Conservation (phyloP, 2,113 vertebrate genomes). For the Hucho hucho region DNA sequence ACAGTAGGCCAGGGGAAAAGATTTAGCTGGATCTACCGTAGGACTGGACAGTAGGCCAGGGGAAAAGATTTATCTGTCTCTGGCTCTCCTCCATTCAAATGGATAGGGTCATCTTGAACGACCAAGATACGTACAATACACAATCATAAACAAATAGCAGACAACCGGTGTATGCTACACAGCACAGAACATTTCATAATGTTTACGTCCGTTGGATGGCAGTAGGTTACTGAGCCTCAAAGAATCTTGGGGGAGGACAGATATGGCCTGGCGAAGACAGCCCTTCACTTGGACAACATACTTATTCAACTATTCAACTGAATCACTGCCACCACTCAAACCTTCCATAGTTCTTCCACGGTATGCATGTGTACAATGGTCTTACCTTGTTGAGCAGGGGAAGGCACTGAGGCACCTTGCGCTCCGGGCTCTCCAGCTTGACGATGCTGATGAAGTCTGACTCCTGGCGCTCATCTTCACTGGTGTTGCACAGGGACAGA, state of each 20-base stretch:
- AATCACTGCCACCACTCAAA: background rate
- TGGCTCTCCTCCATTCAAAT: too few relatives aligned
- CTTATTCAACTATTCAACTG: too few relatives aligned
- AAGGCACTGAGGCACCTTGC: slow-evolving; percentile 85
- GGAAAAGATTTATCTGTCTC: background rate
- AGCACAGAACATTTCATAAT: too few relatives aligned
- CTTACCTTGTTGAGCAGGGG: slow-evolving; percentile 90
- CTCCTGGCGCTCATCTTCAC: slow-evolving; percentile 92
- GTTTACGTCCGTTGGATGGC: too few relatives aligned
- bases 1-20: slow-evolving; percentile 26
- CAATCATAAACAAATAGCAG: background rate
- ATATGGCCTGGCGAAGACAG: too few relatives aligned
- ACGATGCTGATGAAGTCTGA: slow-evolving; percentile 93
- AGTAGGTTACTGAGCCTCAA: too few relatives aligned
- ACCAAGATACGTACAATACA: background rate
- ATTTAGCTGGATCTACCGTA: too few relatives aligned
- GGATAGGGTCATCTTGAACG: too few relatives aligned
- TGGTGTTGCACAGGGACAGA: slow-evolving; percentile 94
- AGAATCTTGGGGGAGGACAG: too few relatives aligned
- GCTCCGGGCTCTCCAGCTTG: slow-evolving; percentile 92
- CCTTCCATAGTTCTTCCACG: background rate
- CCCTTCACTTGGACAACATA: too few relatives aligned
- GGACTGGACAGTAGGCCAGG: too few relatives aligned
- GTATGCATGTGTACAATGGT: background rate
- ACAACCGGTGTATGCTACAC: too few relatives aligned